These are phyloP conservation scores for Athripsodes cinereus DNA, from an alignment of 2,888 invertebrate genomes.

Conservation along the genomic window DNA sequence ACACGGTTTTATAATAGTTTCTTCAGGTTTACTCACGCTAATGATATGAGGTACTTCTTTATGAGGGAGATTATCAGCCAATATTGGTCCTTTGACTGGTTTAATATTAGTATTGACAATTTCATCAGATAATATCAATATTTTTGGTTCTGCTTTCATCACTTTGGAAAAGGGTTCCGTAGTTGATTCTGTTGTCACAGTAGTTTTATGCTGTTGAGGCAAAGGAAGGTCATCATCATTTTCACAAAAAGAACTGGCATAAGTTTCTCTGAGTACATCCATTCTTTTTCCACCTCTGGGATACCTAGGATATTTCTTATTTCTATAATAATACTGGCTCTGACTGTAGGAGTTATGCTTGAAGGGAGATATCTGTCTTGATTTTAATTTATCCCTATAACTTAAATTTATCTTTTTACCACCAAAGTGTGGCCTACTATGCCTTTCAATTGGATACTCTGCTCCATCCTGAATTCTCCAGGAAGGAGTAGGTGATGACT, in stretches of 20 bases:
- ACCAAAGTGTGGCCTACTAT: not conserved
- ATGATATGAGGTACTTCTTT: not conserved
- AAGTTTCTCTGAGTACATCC: constrained; percentile 24
- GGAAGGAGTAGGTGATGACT: constrained; percentile 15
- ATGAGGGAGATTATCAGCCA: not conserved
- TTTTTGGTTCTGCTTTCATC: constrained; percentile 10
- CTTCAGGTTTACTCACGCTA: not conserved
- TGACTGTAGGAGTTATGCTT: not conserved
- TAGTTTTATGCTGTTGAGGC: not conserved
- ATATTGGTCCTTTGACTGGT: constrained; percentile 10
- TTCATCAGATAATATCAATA: constrained; percentile 25
- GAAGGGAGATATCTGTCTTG: not conserved
- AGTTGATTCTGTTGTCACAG: not conserved
- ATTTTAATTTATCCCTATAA: constrained; percentile 2
- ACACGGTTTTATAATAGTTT: not conserved
- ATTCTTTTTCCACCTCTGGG: constrained; percentile 26
- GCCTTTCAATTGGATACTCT: constrained; percentile 3
- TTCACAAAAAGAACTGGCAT: constrained; percentile 7
- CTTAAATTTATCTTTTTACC: not conserved
- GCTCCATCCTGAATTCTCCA: constrained; percentile 4
- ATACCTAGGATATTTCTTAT: constrained; percentile 10
- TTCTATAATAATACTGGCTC: not conserved
- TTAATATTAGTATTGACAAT: constrained; percentile 15
- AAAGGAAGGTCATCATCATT: constrained; percentile 4
- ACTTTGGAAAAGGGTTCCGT: too few relatives aligned